Conservation (phyloP, 2,113 vertebrate species). For the Cardinalis cardinalis region DNA sequence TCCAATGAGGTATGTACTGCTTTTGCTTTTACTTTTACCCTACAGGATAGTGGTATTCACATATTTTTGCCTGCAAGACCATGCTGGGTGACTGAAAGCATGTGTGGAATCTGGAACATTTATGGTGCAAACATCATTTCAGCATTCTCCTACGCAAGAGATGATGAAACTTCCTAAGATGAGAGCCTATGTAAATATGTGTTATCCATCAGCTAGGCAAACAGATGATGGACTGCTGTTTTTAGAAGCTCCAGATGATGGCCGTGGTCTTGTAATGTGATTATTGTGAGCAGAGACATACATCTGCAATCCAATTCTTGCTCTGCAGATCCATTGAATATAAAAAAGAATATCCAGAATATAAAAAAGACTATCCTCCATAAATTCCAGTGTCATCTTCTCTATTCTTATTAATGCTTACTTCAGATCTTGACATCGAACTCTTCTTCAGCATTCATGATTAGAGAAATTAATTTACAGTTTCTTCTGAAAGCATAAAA, state of each 20-base stretch:
- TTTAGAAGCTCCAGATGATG: constrained; percentile 58
- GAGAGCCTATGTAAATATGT: constrained; percentile 47
- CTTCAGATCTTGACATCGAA: constrained; percentile 41
- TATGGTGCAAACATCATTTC: constrained; percentile 56
- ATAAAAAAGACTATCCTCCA: neutral
- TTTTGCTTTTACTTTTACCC: constrained; percentile 11
- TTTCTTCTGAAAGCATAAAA: constrained; percentile 38
- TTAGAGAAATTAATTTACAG: constrained; percentile 7
- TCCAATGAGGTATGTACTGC: neutral
- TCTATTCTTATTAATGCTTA: constrained; percentile 59
- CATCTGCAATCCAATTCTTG: neutral
- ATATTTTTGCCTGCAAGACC: neutral
- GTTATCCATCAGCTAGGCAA: constrained; percentile 35
- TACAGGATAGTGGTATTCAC: neutral
- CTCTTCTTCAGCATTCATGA: neutral
- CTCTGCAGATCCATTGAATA: neutral
- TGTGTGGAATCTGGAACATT: constrained; percentile 40
- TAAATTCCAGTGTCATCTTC: constrained; percentile 46
- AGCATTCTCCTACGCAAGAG: constrained; percentile 56
- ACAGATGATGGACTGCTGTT: constrained; percentile 43
- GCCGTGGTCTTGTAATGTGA: neutral
- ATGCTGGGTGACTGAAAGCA: neutral
- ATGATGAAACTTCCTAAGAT: constrained; percentile 49
- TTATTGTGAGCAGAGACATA: neutral
- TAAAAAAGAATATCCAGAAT: neutral